These are phyloP conservation scores for Erethizon dorsatum DNA, from an alignment of 2,797 vertebrate genomes.

Conservation along the genomic window DNA sequence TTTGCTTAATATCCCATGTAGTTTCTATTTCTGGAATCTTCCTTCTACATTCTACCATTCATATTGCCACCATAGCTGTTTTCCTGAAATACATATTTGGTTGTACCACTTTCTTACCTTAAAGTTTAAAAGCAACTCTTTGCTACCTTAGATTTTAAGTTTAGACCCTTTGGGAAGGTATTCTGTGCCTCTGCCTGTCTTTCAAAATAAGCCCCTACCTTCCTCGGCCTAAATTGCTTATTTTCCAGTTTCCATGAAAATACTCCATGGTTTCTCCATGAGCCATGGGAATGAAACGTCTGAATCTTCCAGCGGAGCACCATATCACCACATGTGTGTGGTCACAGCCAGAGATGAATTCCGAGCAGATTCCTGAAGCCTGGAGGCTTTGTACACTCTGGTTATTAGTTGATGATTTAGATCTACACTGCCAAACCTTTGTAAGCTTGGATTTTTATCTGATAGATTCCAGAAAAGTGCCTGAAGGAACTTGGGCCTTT, in stretches of 20 bases:
- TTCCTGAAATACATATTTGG: conserved; percentile 41
- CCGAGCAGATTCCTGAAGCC: conserved; percentile 29
- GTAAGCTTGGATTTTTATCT: conserved; percentile 41
- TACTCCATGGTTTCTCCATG: background rate
- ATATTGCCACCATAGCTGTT: background rate
- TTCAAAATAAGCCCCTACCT: background rate
- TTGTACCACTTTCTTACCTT: background rate
- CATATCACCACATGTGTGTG: conserved; percentile 64
- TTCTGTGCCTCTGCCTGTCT: background rate
- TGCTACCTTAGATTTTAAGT: conserved; percentile 15
- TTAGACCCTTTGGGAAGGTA: background rate
- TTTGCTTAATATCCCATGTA: background rate
- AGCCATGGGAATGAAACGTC: conserved; percentile 57
- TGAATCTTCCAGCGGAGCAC: background rate
- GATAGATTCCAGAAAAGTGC: conserved; percentile 62
- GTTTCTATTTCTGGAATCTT: conserved; percentile 3
- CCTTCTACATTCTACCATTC: background rate
- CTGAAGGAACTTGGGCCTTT: conserved; percentile 59
- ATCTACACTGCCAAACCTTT: conserved; percentile 57
- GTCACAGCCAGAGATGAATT: conserved; percentile 60
- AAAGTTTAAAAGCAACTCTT: conserved; percentile 9
- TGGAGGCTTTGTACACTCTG: conserved; percentile 56
- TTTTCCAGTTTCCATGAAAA: conserved; percentile 30
- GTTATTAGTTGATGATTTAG: conserved; percentile 68
- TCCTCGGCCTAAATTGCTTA: background rate